Conservation (phyloP, 35 echinoderm and acorn worm species). For the Patiria miniata region DNA sequence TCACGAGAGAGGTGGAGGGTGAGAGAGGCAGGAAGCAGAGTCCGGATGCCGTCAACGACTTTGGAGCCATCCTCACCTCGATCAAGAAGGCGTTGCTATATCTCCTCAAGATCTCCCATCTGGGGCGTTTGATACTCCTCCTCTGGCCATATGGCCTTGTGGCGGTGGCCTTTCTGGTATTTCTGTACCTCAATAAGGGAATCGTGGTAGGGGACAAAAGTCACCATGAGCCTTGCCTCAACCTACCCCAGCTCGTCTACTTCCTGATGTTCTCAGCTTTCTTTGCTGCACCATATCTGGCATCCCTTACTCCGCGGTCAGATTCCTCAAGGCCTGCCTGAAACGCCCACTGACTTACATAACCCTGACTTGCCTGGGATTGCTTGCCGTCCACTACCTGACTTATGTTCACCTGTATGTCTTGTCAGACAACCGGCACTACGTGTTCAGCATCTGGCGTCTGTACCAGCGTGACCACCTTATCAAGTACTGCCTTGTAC, state of each 20-base stretch:
- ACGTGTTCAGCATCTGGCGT: slow-evolving; percentile 89
- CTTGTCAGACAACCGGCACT: slow-evolving; percentile 91
- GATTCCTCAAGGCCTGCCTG: slow-evolving; percentile 60
- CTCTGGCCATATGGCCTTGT: slow-evolving; percentile 81
- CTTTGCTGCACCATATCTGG: slow-evolving; percentile 63
- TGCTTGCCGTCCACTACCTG: slow-evolving; percentile 57
- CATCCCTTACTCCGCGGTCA: slow-evolving; percentile 38
- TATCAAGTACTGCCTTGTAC: slow-evolving; percentile 64
- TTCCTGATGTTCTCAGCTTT: slow-evolving; percentile 70
- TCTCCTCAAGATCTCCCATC: slow-evolving; percentile 54
- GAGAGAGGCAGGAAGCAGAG: slow-evolving; percentile 37
- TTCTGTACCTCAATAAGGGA: slow-evolving; percentile 83
- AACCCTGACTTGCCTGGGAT: slow-evolving; percentile 34
- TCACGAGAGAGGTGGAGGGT: slow-evolving; percentile 61
- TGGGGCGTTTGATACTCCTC: slow-evolving; percentile 34
- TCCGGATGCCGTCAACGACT: slow-evolving; percentile 29
- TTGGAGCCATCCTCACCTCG: slow-evolving; percentile 31
- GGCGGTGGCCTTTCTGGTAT: slow-evolving; percentile 55
- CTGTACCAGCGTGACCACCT: slow-evolving; percentile 67
- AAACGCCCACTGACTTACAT: slow-evolving; percentile 43
- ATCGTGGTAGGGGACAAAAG: slow-evolving; percentile 87
- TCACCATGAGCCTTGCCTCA: slow-evolving; percentile 74
- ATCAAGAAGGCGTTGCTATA: slow-evolving; percentile 51
- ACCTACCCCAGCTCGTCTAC: slow-evolving; percentile 93
- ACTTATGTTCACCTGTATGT: slow-evolving; percentile 90